Conservation (phyloP, 2,113 vertebrate species). For the Prolemur simus region DNA sequence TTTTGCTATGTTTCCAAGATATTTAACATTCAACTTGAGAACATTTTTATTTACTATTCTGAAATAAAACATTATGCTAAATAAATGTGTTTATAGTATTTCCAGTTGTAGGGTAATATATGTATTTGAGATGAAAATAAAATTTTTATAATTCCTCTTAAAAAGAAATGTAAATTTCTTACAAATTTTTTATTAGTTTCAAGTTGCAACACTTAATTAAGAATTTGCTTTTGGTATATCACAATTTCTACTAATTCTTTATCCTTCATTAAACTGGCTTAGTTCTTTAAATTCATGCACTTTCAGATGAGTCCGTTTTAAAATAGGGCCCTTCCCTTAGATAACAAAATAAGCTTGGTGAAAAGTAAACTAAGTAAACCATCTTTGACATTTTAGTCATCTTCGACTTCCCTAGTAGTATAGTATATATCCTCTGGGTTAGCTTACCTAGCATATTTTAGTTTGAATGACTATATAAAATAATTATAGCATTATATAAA, state of each 20-base stretch:
- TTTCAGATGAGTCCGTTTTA: slow-evolving; percentile 48
- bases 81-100: slow-evolving; percentile 43
- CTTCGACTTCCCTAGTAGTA: background rate
- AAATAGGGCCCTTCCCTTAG: slow-evolving; percentile 28
- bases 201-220: slow-evolving; percentile 48
- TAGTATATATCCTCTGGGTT: background rate
- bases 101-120: background rate
- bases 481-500: no score
- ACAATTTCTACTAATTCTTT: slow-evolving; percentile 1
- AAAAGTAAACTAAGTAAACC: background rate
- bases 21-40: slow-evolving; percentile 70
- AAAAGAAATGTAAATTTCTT: slow-evolving; percentile 56
- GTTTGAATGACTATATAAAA: background rate
- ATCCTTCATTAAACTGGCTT: slow-evolving; percentile 32
- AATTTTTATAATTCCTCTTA: slow-evolving; percentile 46
- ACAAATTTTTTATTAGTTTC: slow-evolving; percentile 50
- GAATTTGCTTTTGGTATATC: slow-evolving; percentile 46
- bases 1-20: slow-evolving; percentile 64
- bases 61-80: slow-evolving; percentile 53
- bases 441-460: background rate
- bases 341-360: background rate
- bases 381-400: background rate
- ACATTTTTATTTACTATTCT: slow-evolving; percentile 68
- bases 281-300: slow-evolving; percentile 10
- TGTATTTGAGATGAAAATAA: slow-evolving; percentile 27